Conservation (phyloP, 2,888 invertebrate species). For the Criorhina ranunculi region DNA sequence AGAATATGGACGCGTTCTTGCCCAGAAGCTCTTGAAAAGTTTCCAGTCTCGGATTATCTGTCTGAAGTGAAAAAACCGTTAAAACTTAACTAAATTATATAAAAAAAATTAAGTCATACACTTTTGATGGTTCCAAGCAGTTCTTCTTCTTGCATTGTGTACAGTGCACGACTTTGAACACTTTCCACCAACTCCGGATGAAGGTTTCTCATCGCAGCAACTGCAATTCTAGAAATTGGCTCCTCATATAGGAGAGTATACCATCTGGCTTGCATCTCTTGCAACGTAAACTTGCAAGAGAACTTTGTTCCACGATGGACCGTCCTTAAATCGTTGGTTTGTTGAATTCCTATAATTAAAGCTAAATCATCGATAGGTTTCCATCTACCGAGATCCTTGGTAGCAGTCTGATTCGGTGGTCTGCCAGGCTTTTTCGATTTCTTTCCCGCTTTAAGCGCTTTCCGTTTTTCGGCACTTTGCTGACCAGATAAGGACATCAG, state of each 20-base stretch:
- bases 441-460: slow-evolving; percentile 60
- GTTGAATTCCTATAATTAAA: slow-evolving; percentile 96
- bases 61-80: slow-evolving; percentile 84
- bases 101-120: slow-evolving; percentile 85
- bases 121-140: slow-evolving; percentile 92
- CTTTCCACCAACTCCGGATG: slow-evolving; percentile 95
- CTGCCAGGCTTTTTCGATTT: slow-evolving; percentile 81
- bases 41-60: slow-evolving; percentile 89
- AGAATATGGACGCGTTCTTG: slow-evolving; percentile 93
- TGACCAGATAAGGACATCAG: slow-evolving; percentile 52
- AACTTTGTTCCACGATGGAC: slow-evolving; percentile 97
- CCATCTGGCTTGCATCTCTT: slow-evolving; percentile 98
- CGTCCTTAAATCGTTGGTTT: slow-evolving; percentile 92
- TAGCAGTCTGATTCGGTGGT: slow-evolving; percentile 86
- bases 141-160: slow-evolving; percentile 95
- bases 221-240: slow-evolving; percentile 95
- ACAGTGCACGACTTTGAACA: slow-evolving; percentile 95
- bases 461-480: slow-evolving; percentile 74
- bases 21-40: slow-evolving; percentile 94
- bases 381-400: slow-evolving; percentile 96
- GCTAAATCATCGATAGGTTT: slow-evolving; percentile 98
- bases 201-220: slow-evolving; percentile 96
- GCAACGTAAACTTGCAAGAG: slow-evolving; percentile 96
- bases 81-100: not conserved
- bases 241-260: slow-evolving; percentile 97